These are phyloP conservation scores for Pachycephala philippinensis DNA, from an alignment of 2,113 vertebrate species.

Conservation along the genomic window DNA sequence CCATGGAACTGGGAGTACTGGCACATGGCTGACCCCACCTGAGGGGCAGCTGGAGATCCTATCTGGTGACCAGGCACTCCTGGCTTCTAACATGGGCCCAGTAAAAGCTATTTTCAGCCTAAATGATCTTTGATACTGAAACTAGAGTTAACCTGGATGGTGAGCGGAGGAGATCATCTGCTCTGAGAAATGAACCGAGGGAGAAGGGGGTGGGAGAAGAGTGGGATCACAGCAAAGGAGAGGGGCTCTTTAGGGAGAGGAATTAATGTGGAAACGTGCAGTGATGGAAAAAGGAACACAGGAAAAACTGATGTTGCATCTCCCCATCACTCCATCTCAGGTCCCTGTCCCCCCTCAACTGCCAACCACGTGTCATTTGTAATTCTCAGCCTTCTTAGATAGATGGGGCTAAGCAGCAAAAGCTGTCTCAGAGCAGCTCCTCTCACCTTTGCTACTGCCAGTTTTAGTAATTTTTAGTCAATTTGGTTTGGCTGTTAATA, in stretches of 20 bases:
- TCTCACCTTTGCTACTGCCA: background rate
- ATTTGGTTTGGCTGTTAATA: background rate
- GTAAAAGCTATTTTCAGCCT: constrained; percentile 33
- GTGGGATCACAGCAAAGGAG: background rate
- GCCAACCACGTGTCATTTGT: background rate
- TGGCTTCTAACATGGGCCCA: background rate
- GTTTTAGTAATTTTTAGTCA: background rate
- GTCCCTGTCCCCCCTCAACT: background rate
- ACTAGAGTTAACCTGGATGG: background rate
- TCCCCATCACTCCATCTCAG: background rate
- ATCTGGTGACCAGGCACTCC: background rate
- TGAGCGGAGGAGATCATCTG: background rate
- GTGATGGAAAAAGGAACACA: background rate
- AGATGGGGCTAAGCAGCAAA: constrained; percentile 33
- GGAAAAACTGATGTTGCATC: background rate
- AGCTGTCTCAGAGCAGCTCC: background rate
- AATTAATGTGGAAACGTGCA: background rate
- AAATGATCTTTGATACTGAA: constrained; percentile 33
- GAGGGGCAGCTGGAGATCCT: constrained; percentile 14
- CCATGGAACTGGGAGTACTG: background rate
- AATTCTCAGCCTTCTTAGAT: constrained; percentile 36
- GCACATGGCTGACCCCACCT: background rate
- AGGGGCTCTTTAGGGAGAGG: background rate
- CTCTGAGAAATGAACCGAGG: background rate
- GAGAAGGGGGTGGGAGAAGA: background rate